Base-by-base conservation (phyloP, 2,888 invertebrate genomes). In the Lomographa bimaculata region DNA sequence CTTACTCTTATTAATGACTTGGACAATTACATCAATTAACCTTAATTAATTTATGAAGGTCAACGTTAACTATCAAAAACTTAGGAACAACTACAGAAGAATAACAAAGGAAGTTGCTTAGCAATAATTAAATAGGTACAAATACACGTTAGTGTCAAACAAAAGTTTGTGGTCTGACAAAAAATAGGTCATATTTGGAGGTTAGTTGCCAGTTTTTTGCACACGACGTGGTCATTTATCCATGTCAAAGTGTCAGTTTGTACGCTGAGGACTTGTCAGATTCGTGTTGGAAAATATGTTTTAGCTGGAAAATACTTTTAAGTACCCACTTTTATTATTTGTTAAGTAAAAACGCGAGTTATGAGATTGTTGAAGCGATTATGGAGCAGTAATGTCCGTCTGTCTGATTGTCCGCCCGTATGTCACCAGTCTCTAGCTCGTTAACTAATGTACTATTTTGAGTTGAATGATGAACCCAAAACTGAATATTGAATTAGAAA, bases 181-280 rank as follows among this genome's bases (percentile, higher is more conserved):
- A 46, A 49, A 53, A 47, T 42, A 10, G 29, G 29, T 45, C 41
- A 35, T 41, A 36, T 36, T 28, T 37, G 16, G 32, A 47, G 40
- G 37, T 43, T 24, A 32, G 18, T 37, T 21, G 10, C 6, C 2
- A 5, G 9, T 32, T 49, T 50, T 43, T 47, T 37, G 16, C 38
- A 10, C 8, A 16, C 5, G 32, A 26, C 40, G 36, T 37, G 40
- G 42, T 45, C 37, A 47, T 53, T 46, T 47, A 25, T 50, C 41
- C 36, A 41, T 41, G 46, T 48, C 47, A 46, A 27, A 26, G 34
- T 42, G 46, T 44, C 41, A 37, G 28, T 44, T 18, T 32, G 30
- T 29, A 46, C 34, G 27, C 39, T 35, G 29, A 26, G 18, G 34
- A 19, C 19, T 25, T 48, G 44, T 45, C 49, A 45, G 46, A 50